phyloP scores from a whole-genome alignment of 1,140 invertebrate genomes.

The Eubasilissa regina region DNA sequence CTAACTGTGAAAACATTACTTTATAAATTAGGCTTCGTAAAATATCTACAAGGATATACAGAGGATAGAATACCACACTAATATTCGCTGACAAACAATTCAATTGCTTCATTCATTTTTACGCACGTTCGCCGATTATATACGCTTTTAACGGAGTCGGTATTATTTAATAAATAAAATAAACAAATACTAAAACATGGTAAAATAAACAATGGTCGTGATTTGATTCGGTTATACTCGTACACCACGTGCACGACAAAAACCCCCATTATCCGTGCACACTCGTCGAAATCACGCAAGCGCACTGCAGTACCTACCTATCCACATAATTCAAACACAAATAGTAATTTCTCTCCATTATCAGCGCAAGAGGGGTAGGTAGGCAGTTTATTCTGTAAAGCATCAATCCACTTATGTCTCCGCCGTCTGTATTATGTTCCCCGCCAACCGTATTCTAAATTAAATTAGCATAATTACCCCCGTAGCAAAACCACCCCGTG shows the following conservation, averaged over 20 bases:
- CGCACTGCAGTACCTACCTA: background rate
- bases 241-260: background rate
- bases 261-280: background rate
- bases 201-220: too few relatives aligned
- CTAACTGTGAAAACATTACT: too few relatives aligned
- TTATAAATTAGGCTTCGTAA: too few relatives aligned
- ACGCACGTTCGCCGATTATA: too few relatives aligned
- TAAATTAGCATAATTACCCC: slow-evolving; percentile 26
- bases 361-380: background rate
- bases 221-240: background rate
- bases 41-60: too few relatives aligned
- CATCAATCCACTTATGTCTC: slow-evolving; percentile 24
- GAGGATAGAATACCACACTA: too few relatives aligned
- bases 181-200: too few relatives aligned
- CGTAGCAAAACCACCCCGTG: background rate
- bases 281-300: slow-evolving; percentile 9
- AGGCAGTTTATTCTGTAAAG: background rate
- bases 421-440: background rate
- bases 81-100: too few relatives aligned
- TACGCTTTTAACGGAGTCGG: too few relatives aligned
- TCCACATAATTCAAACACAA: background rate
- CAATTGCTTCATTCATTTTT: too few relatives aligned
- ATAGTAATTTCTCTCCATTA: background rate
- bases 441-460: slow-evolving; percentile 16
- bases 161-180: too few relatives aligned